Percentiles rank a stretch among this genome's conserved stretches.
These are phyloP conservation scores for Heteromyza rotundicornis DNA, from an alignment of 2,888 invertebrate species.

Conservation along the genomic window DNA sequence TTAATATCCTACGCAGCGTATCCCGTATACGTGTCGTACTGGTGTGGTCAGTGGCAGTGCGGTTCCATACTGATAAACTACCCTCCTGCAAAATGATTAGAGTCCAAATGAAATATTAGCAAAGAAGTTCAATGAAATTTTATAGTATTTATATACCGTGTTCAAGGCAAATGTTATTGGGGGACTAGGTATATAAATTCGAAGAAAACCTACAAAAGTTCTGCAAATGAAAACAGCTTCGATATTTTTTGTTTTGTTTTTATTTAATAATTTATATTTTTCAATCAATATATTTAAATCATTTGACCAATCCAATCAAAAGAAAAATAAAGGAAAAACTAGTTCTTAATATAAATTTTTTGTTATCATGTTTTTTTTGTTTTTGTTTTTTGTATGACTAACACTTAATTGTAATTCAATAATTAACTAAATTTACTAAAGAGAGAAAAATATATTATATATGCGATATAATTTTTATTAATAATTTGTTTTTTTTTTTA, in stretches of 20 bases:
- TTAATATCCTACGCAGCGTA: slow-evolving; percentile 91
- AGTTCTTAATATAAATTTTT: slow-evolving; percentile 29
- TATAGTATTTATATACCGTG: too few relatives aligned
- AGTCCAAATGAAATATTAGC: slow-evolving; percentile 13
- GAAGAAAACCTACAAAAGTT: too few relatives aligned
- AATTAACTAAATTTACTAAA: slow-evolving; percentile 57
- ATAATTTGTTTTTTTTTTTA: slow-evolving; percentile 32
- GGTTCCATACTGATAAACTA: slow-evolving; percentile 96
- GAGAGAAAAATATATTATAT: slow-evolving; percentile 45
- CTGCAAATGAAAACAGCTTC: neutral
- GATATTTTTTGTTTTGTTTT: slow-evolving; percentile 23
- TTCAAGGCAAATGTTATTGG: too few relatives aligned
- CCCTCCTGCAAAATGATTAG: slow-evolving; percentile 75
- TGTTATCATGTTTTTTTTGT: slow-evolving; percentile 33
- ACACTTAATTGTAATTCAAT: slow-evolving; percentile 56
- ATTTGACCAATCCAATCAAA: slow-evolving; percentile 31
- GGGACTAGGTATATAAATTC: too few relatives aligned
- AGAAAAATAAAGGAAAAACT: slow-evolving; percentile 31
- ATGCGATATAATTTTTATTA: too few relatives aligned
- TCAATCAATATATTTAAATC: slow-evolving; percentile 54
- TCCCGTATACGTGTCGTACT: slow-evolving; percentile 93
- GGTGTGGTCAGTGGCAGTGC: slow-evolving; percentile 87
- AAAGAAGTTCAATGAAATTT: too few relatives aligned
- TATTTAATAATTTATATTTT: slow-evolving; percentile 54
- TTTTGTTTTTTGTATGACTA: slow-evolving; percentile 47